Conservation (phyloP, 1,140 invertebrate genomes). For the Acromyrmex charruanus region DNA sequence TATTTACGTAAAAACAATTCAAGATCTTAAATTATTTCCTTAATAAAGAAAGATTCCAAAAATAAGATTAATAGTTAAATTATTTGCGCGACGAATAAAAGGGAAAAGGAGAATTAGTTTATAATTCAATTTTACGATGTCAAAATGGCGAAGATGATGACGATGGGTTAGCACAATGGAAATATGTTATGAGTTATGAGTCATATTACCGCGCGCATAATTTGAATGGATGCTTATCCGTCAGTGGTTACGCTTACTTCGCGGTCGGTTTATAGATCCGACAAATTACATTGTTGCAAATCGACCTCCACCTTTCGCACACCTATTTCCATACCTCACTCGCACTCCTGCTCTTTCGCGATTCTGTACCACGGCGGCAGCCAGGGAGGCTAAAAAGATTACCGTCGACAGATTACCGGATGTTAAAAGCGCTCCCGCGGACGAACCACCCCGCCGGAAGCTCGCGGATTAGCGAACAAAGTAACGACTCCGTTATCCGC, state of each 20-base stretch:
- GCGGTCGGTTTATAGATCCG: conserved; percentile 69
- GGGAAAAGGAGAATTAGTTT: conserved; percentile 13
- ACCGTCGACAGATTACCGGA: conserved; percentile 66
- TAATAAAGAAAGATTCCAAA: not conserved
- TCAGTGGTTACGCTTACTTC: conserved; percentile 66
- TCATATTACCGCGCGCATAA: conserved; percentile 58
- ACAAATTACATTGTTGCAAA: conserved; percentile 65
- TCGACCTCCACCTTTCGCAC: conserved; percentile 29
- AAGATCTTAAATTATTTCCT: not conserved
- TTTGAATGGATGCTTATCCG: conserved; percentile 47
- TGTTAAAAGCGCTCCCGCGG: conserved; percentile 52
- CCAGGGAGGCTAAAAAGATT: conserved; percentile 52
- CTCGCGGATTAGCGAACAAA: conserved; percentile 41
- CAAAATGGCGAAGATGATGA: conserved; percentile 40
- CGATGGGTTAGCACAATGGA: conserved; percentile 18
- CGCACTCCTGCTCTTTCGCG: not conserved
- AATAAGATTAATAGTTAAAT: not conserved
- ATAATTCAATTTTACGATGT: conserved; percentile 62
- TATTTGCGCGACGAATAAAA: not conserved
- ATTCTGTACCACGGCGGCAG: not conserved
- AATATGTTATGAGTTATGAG: conserved; percentile 68
- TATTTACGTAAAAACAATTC: not conserved
- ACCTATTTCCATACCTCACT: conserved; percentile 11
- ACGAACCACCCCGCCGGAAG: conserved; percentile 16
- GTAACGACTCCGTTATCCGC: conserved; percentile 40